phyloP scores from a whole-genome alignment of 1,140 invertebrate species.

The Aphelenchoides besseyi region DNA sequence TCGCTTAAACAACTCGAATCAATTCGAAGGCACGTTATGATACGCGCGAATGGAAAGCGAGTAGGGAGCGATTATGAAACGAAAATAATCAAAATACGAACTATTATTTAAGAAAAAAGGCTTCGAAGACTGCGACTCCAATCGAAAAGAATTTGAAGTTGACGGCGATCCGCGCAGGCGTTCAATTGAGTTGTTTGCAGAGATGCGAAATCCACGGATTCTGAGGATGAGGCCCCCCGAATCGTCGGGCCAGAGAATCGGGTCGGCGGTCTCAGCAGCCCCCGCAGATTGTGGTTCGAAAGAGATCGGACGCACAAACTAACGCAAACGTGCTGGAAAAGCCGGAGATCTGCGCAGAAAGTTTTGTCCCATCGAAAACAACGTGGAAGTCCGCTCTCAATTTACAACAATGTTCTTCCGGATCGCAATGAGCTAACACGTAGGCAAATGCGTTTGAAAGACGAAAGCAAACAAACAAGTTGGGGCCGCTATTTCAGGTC shows the following conservation, averaged over 20 bases:
- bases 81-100: not conserved
- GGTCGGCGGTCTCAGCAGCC: too few relatives aligned
- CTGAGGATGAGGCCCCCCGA: not conserved
- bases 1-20: not conserved
- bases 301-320: not conserved
- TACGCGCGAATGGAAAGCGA: too few relatives aligned
- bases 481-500: too few relatives aligned
- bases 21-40: not conserved
- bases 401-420: constrained; percentile 3
- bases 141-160: not conserved
- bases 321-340: not conserved
- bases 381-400: not conserved
- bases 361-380: not conserved
- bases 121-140: not conserved
- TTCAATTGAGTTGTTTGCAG: not conserved
- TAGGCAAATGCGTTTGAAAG: not conserved
- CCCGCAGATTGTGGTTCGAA: not conserved
- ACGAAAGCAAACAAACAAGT: not conserved
- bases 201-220: not conserved
- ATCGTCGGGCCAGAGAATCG: too few relatives aligned
- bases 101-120: not conserved
- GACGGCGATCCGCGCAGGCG: not conserved
- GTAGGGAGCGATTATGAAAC: too few relatives aligned
- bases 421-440: too few relatives aligned
- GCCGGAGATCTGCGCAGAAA: not conserved